These are phyloP conservation scores for Amphipoea oculea DNA, from an alignment of 2,888 invertebrate species.

Conservation along the genomic window DNA sequence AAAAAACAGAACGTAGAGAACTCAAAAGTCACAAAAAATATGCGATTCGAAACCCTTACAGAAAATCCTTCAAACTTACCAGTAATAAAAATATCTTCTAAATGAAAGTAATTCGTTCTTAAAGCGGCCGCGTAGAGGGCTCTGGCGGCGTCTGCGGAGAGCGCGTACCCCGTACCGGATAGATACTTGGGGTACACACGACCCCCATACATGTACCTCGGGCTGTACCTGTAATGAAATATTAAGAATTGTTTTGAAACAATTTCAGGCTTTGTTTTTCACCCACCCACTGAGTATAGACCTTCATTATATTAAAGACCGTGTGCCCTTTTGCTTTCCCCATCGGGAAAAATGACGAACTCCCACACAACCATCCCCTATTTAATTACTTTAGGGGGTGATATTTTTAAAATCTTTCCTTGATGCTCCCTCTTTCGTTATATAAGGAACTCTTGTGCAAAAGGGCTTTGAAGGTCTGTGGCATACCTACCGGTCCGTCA, in stretches of 20 bases:
- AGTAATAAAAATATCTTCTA: conserved; percentile 94
- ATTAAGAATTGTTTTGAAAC: not conserved
- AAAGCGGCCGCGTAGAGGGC: conserved; percentile 93
- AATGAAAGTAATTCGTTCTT: conserved; percentile 93
- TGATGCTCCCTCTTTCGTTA: too few relatives aligned
- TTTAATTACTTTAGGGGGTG: not conserved
- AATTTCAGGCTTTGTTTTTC: not conserved
- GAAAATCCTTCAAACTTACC: too few relatives aligned
- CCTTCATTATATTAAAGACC: not conserved
- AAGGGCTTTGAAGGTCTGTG: too few relatives aligned
- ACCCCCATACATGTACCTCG: conserved; percentile 94
- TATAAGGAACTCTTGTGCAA: not conserved
- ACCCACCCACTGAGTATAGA: too few relatives aligned
- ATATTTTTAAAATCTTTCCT: not conserved
- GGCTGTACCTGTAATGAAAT: conserved; percentile 92
- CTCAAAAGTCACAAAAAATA: too few relatives aligned
- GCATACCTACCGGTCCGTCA: too few relatives aligned
- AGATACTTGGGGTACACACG: conserved; percentile 94
- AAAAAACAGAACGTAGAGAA: too few relatives aligned
- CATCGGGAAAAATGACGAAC: not conserved
- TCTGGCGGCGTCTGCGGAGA: conserved; percentile 92
- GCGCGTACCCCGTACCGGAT: conserved; percentile 95
- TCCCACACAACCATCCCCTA: not conserved
- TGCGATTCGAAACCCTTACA: too few relatives aligned
- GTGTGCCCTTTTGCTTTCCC: not conserved